phyloP scores from a whole-genome alignment of 2,888 invertebrate species.

The Ophonus ardosiacus region DNA sequence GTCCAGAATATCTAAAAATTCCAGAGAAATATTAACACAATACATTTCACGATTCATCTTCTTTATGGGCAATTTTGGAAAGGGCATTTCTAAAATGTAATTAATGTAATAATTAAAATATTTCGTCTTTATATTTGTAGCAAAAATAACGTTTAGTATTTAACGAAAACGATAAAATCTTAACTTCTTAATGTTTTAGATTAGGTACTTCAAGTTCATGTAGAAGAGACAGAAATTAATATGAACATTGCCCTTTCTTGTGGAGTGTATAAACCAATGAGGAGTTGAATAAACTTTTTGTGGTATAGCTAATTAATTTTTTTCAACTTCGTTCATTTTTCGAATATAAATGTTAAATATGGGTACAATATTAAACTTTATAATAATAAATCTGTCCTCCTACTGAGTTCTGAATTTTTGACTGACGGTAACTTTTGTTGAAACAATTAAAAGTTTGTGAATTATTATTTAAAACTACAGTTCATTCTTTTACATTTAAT shows the following conservation, averaged over 20 bases:
- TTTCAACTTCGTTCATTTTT: background rate
- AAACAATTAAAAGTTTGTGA: background rate
- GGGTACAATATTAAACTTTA: background rate
- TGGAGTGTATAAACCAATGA: background rate
- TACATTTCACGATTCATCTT: slow-evolving; percentile 6
- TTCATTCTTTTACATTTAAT: background rate
- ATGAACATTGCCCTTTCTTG: background rate
- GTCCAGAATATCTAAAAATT: background rate
- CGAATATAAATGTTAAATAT: background rate
- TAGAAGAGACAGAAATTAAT: background rate
- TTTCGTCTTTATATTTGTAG: background rate
- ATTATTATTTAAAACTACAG: slow-evolving; percentile 1
- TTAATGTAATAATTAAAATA: slow-evolving; percentile 24
- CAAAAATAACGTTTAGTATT: slow-evolving; percentile 16
- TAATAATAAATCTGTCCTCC: slow-evolving; percentile 7
- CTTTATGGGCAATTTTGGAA: background rate
- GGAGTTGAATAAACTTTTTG: background rate
- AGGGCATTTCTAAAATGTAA: slow-evolving; percentile 1
- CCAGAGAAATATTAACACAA: slow-evolving; percentile 13
- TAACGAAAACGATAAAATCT: background rate
- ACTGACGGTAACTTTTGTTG: background rate
- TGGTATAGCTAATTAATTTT: background rate
- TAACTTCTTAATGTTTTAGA: background rate
- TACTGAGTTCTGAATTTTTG: background rate
- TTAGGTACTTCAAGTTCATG: background rate